These are phyloP conservation scores for Apogon talboti DNA, from an alignment of 2,797 vertebrate genomes.

Conservation along the genomic window DNA sequence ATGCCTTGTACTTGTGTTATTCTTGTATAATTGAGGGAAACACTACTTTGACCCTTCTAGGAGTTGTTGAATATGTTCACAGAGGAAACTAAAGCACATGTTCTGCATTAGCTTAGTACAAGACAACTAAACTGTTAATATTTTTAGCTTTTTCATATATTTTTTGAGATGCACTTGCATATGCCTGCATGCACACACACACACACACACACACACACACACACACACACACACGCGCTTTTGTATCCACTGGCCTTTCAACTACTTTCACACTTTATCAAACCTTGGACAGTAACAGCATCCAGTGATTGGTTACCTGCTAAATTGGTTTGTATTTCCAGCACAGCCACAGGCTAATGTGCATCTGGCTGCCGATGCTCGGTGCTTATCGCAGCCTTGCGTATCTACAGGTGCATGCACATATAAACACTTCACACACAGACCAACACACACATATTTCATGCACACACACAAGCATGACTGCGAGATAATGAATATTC, in stretches of 20 bases:
- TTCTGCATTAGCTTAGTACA: too few species aligned
- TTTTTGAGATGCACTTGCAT: not conserved
- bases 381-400: conserved; percentile 31
- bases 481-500: conserved; percentile 63
- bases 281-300: not conserved
- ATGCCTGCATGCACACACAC: conserved; percentile 41
- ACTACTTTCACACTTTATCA: not conserved
- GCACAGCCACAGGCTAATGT: conserved; percentile 14
- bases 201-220: not conserved
- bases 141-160: too few species aligned
- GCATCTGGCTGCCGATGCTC: conserved; percentile 16
- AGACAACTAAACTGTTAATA: too few species aligned
- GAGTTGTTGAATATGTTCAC: too few species aligned
- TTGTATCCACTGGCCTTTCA: conserved; percentile 25
- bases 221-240: conserved; percentile 2
- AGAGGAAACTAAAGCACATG: too few species aligned
- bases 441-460: not conserved
- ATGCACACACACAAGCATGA: conserved; percentile 52
- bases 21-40: too few species aligned
- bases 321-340: conserved; percentile 8
- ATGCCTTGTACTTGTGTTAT: too few species aligned
- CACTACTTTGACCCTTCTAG: too few species aligned
- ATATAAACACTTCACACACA: conserved; percentile 24
- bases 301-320: not conserved
- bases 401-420: conserved; percentile 42